phyloP scores from a whole-genome alignment of 2,113 vertebrate species.

The Sitta europaea region DNA sequence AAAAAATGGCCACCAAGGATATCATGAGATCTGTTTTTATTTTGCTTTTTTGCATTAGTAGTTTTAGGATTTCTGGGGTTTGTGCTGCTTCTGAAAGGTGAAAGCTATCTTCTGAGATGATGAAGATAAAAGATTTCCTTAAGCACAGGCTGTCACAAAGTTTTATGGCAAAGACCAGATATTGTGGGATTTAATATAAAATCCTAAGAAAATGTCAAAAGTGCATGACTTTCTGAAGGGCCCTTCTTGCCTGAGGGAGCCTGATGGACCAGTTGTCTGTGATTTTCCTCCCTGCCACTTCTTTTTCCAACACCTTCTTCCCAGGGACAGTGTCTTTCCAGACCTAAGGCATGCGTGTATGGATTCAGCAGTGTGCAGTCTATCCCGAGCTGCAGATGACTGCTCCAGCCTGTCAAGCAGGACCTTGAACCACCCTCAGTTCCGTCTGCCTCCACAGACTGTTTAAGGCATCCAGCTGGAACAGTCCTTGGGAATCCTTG shows the following conservation, averaged over 20 bases:
- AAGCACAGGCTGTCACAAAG: background rate
- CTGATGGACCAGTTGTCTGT: accelerated
- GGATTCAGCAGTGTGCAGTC: background rate
- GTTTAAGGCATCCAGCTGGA: background rate
- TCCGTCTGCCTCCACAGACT: background rate
- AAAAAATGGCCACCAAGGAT: background rate
- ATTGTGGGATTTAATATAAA: background rate
- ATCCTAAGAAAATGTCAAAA: background rate
- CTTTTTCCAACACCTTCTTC: background rate
- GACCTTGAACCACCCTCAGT: background rate
- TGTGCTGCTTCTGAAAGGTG: background rate
- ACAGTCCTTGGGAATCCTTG: background rate
- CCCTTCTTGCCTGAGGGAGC: background rate
- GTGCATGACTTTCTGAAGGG: background rate
- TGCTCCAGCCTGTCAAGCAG: background rate
- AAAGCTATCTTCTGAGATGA: background rate
- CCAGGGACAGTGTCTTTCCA: background rate
- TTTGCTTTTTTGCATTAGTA: background rate
- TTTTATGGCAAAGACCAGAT: background rate
- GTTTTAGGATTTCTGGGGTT: background rate
- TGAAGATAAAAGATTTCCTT: background rate
- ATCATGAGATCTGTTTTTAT: background rate
- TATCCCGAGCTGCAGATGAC: background rate
- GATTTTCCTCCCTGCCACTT: background rate
- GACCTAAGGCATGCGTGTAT: background rate